Evolutionary conservation across 1,140 invertebrate species (phyloP), one percentile per base, ranked within the genome.

Genomic region (Pseudomyrmex cubaensis): DNA sequence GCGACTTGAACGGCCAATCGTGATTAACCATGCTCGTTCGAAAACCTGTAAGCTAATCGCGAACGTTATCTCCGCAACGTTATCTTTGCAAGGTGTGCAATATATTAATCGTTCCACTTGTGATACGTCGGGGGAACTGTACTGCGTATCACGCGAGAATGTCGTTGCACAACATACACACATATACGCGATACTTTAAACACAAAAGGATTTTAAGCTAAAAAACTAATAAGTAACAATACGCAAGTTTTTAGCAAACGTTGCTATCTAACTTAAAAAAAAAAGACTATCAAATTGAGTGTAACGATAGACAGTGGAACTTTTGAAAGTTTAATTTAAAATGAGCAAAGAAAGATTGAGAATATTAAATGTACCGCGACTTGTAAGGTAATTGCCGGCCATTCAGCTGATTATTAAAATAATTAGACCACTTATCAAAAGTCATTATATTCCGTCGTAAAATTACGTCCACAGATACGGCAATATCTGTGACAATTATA

Each of bases 1-100:
- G 8, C 50, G 76, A 69, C 64, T 57, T 54, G 74, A 10, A 8
- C 44, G 12, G 5, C 2, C 17, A 20, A 69, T 70, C 44, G 20
- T 80, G 76, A 80, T 80, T 80, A 80, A 80, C 76, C 20, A 4
- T 12, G 22, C 54, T 72, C 52, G 48, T 59, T 46, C 20, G 76
- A 46, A 70, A 80, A 35, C 54, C 5, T 44, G 56, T 25, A 44
- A 17, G 44, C 44, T 80, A 78, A 78, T 80, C n/a, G 54, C 66
- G 13, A 72, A 50, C 44, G 56, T 80, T 80, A 80, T 69, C 67
- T 80, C 76, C 5, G 35, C 35, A 72, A 50, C 44, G 56, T 80
- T 80, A 80, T 69, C 67, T 80, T 66, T 17, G 44, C 64, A 35
- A 78, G n/a, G 22, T 80, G 44, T 70, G 64, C 54, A 67, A 56